Base-by-base conservation (phyloP, 2,888 invertebrate genomes). In the Thera obeliscata region DNA sequence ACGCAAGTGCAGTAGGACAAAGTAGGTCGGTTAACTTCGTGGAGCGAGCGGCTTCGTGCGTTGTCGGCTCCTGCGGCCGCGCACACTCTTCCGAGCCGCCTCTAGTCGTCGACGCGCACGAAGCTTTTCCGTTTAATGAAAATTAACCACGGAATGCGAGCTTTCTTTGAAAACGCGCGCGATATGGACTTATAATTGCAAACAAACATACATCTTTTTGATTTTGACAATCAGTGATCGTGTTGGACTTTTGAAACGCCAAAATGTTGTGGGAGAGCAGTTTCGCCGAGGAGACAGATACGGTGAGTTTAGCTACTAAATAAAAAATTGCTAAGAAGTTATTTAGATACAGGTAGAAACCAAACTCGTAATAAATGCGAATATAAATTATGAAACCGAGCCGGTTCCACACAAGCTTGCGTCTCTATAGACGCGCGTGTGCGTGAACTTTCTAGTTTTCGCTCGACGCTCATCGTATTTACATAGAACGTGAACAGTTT, bases 371-470 rank as follows among this genome's bases (percentile, higher is more conserved):
- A 77, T 83, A 76, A 80, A 82, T 79, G 75, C 76, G 79, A 75
- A 75, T 81, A 81, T 79, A 80, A 88, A 87, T 89, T 88, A 89
- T 86, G 87, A 88, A 89, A 88, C 83, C 79, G 75, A 86, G 85
- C 84, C 84, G 83, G 82, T 83, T 78, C 76, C 77, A 74, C 79
- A 78, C 81, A 76, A 70, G 59, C 75, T 69, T 74, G 73, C 70
- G 48, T 64, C 65, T 70, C 74, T 78, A 67, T 73, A 74, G 67
- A 76, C 72, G 77, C 61, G 69, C 66, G 79, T 83, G 91, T 86
- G 91, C 87, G 90, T 61, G 90, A 71, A 93, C 93, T 93, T 93
- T 93, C 93, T 93, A 93, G 93, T 93, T 92, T 93, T 92, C 93
- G 92, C 92, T 90, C 87, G 87, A 80, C 81, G 88, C 83, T 86